Conservation (phyloP, 2,113 vertebrate species). For the Caretta caretta region DNA sequence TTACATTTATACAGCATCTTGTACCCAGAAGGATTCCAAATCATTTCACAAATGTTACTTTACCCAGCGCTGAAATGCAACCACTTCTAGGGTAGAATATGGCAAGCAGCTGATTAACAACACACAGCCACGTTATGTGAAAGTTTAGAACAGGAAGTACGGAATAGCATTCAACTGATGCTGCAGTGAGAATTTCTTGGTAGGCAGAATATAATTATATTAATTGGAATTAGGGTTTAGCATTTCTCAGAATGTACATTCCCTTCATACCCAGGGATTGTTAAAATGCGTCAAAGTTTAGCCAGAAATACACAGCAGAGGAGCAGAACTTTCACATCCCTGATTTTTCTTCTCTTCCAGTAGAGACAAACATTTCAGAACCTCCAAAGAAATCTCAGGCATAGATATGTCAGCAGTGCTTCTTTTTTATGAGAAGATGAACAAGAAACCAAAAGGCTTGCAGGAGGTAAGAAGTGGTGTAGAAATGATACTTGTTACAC, state of each 20-base stretch:
- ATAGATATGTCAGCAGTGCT: slow-evolving; percentile 60
- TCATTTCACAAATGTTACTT: background rate
- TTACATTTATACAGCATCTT: background rate
- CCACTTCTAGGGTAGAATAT: background rate
- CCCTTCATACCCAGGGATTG: background rate
- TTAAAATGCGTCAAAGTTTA: background rate
- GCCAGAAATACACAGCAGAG: background rate
- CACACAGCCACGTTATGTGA: background rate
- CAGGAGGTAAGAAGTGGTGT: slow-evolving; percentile 17
- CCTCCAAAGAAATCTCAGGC: slow-evolving; percentile 36
- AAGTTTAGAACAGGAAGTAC: background rate
- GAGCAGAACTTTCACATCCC: background rate
- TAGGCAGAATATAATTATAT: background rate
- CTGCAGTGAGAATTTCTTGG: background rate
- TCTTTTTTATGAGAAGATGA: slow-evolving; percentile 46
- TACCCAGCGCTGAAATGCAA: background rate
- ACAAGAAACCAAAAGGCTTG: background rate
- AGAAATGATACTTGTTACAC: background rate
- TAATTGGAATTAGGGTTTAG: background rate
- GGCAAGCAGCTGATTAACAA: background rate
- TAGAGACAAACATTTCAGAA: slow-evolving; percentile 67
- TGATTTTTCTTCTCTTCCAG: background rate
- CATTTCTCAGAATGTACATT: background rate
- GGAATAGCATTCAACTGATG: background rate
- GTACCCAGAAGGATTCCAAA: background rate